A percentile compares a stretch with the other conserved stretches of the same genome.
Conservation (phyloP, 2,797 vertebrate genomes). For the Peromyscus nudipes region DNA sequence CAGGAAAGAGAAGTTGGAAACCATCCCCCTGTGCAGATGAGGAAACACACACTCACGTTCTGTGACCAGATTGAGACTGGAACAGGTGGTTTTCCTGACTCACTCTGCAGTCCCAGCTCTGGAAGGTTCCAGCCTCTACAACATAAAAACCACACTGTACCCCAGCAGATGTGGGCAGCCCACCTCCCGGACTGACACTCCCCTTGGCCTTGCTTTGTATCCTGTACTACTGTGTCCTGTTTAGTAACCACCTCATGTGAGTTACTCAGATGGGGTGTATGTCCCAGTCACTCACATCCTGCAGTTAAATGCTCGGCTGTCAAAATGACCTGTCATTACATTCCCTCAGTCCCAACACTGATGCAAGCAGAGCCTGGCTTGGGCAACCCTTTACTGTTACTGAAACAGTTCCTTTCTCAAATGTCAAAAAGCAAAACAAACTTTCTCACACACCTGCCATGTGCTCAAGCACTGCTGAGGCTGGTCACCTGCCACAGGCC, state of each 20-base stretch:
- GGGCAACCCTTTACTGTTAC: neutral
- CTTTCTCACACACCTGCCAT: neutral
- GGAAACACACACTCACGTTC: constrained; percentile 49
- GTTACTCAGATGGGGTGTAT: neutral
- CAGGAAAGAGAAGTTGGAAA: constrained; percentile 64
- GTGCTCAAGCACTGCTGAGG: neutral
- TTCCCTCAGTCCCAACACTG: neutral
- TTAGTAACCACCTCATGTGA: neutral
- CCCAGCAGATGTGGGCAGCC: neutral
- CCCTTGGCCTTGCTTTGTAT: neutral
- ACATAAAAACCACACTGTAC: neutral
- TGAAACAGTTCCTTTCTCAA: neutral
- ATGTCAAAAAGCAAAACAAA: constrained; percentile 18
- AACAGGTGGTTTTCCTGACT: constrained; percentile 45
- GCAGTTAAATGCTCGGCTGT: neutral
- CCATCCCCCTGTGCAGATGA: constrained; percentile 30
- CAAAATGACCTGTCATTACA: neutral
- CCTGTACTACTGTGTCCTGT: neutral
- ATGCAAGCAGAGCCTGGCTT: neutral
- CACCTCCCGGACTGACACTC: neutral
- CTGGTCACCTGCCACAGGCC: neutral
- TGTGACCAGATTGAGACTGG: neutral
- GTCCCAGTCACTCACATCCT: neutral
- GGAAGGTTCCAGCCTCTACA: neutral
- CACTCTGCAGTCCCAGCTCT: constrained; percentile 8